Evolutionary conservation across 2,797 vertebrate species (phyloP), one percentile per base, ranked within the genome.

Genomic region (Cichlasoma orientale): DNA sequence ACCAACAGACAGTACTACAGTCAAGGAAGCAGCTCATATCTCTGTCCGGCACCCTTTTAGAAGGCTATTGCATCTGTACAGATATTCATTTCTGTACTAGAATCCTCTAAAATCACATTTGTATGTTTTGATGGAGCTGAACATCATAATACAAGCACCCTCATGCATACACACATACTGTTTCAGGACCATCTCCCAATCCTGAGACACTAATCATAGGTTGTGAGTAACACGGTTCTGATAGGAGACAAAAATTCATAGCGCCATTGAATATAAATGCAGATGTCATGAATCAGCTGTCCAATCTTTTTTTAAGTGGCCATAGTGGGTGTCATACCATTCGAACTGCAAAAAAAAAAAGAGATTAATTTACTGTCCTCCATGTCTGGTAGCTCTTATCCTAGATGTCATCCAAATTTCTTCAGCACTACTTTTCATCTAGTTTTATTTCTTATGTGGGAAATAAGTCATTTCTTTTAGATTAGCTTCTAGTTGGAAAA

Each of bases 391-490:
- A 54, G 19, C 63, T 86, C 69, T 83, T 41, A 36, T 76, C 58
- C 44, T 80, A 25, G 47, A 77, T 27, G n/a, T 89, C 79, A 82
- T 80, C 70, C 56, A 78, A 55, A 83, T 72, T 79, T 71, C 72
- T 70, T 74, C 77, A 72, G 55, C 56, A 47, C 72, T 77, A 79
- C 70, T 82, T 85, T 88, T 87, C 78, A 80, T 88, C 75, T 71
- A 52, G 53, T 87, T 92, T 91, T 87, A 92, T 87, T 89, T 87
- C 84, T 78, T 72, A 84, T 75, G 72, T 23, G 58, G 69, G 56
- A 55, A 69, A 84, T 84, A 90, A 91, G 70, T 93, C 90, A 89
- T 86, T 79, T 82, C 76, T 84, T 86, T 91, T 80, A 88, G 85
- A 91, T 91, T 86, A 90, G 83, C 83, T 87, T 79, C 73, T 83